phyloP scores from a whole-genome alignment of 1,140 invertebrate species.

The Caerostris darwini region DNA sequence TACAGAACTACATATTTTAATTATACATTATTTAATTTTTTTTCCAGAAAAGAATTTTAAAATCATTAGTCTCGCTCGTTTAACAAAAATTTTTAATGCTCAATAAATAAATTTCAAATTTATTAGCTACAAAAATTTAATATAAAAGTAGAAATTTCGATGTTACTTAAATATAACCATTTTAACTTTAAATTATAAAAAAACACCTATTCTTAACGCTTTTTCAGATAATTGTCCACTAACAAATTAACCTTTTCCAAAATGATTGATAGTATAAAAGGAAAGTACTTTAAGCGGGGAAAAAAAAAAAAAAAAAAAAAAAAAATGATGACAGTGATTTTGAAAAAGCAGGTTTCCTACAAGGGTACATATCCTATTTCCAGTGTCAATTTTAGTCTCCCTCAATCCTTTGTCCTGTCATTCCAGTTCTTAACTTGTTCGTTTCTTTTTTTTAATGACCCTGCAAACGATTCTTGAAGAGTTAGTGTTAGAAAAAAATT shows the following conservation, averaged over 20 bases:
- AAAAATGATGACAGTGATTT: neutral
- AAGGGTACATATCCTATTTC: slow-evolving; percentile 7
- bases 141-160: too few species aligned
- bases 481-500: neutral
- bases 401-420: slow-evolving; percentile 32
- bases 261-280: slow-evolving; percentile 6
- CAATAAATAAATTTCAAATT: too few species aligned
- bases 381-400: neutral
- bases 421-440: slow-evolving; percentile 10
- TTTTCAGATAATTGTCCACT: neutral
- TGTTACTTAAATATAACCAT: too few species aligned
- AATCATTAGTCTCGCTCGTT: too few species aligned
- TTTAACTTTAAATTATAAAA: neutral
- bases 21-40: too few species aligned
- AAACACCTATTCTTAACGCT: neutral
- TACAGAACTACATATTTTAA: too few species aligned
- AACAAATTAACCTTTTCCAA: neutral
- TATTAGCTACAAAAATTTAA: too few species aligned
- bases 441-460: slow-evolving; percentile 24
- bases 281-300: neutral
- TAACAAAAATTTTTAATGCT: too few species aligned
- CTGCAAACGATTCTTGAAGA: neutral
- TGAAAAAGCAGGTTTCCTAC: neutral
- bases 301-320: slow-evolving; percentile 12
- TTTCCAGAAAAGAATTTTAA: too few species aligned